A percentile compares a stretch with the other conserved stretches of the same genome.
Conservation (phyloP, 2,113 vertebrate species). For the Electrona antarctica region DNA sequence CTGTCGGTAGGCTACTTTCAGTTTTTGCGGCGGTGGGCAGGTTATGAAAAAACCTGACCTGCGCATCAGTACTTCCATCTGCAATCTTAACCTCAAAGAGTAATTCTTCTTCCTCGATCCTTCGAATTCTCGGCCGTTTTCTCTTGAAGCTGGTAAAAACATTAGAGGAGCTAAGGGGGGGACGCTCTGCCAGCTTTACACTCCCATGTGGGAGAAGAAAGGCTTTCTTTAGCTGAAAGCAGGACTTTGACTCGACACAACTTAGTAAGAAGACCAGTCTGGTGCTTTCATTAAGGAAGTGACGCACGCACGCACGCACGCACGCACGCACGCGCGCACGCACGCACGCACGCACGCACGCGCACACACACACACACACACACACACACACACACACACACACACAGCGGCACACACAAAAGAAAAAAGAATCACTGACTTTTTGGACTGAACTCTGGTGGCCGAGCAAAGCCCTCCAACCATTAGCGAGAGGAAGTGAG, state of each 20-base stretch:
- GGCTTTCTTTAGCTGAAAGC: constrained; percentile 80
- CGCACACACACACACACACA: no score
- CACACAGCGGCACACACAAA: no score
- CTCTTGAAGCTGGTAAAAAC: constrained; percentile 67
- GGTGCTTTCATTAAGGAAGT: constrained; percentile 75
- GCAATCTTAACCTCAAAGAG: constrained; percentile 53
- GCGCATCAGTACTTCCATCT: constrained; percentile 34
- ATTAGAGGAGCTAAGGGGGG: constrained; percentile 73
- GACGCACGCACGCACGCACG: constrained; percentile 39
- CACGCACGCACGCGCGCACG: no score
- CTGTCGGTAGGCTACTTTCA: no score
- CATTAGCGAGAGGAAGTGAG: constrained; percentile 58
- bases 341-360: no score
- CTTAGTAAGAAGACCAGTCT: constrained; percentile 59
- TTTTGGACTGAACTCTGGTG: constrained; percentile 34
- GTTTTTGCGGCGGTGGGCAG: no score
- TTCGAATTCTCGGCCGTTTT: constrained; percentile 40
- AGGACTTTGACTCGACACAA: constrained; percentile 54
- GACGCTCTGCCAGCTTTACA: constrained; percentile 87
- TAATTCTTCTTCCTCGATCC: constrained; percentile 48
- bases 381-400: no score
- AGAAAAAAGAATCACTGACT: constrained; percentile 51
- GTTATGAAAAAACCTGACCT: no score
- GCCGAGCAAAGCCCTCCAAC: constrained; percentile 46
- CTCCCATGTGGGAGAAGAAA: constrained; percentile 88